A percentile compares a stretch with the other conserved stretches of the same genome.
These are phyloP conservation scores for Abrostola tripartita DNA, from an alignment of 2,888 invertebrate genomes.

Conservation along the genomic window DNA sequence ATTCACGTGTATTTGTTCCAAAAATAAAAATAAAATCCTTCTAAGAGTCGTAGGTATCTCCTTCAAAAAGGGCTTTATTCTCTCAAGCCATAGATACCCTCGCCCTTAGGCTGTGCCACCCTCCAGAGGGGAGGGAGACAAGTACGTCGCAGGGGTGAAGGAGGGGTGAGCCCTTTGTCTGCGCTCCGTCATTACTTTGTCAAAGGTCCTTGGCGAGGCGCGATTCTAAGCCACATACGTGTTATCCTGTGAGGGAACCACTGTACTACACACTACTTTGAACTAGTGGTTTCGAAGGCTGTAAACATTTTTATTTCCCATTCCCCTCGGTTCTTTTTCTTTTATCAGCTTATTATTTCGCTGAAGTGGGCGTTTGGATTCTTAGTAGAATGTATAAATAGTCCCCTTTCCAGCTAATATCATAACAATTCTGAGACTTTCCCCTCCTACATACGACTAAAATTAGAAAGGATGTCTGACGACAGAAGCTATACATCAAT, in stretches of 20 bases:
- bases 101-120: conserved; percentile 47
- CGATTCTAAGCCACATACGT: conserved; percentile 59
- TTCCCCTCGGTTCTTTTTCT: conserved; percentile 29
- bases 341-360: conserved; percentile 41
- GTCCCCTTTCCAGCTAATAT: conserved; percentile 3
- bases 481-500: not conserved
- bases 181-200: conserved; percentile 84
- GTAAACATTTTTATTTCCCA: conserved; percentile 53
- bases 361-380: conserved; percentile 20
- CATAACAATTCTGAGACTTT: not conserved
- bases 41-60: conserved; percentile 36
- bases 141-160: conserved; percentile 53
- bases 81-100: conserved; percentile 64
- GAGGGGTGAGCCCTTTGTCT: conserved; percentile 73
- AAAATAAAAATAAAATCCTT: conserved; percentile 54
- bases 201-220: conserved; percentile 77
- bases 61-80: conserved; percentile 65
- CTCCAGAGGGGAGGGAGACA: conserved; percentile 48
- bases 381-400: conserved; percentile 6
- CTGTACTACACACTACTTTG: conserved; percentile 55
- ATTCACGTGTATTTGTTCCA: conserved; percentile 41
- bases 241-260: conserved; percentile 50
- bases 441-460: not conserved
- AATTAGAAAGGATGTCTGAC: conserved; percentile 6
- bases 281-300: conserved; percentile 47